Conservation (phyloP, 1,140 invertebrate species). For the Ridgeia piscesae region DNA sequence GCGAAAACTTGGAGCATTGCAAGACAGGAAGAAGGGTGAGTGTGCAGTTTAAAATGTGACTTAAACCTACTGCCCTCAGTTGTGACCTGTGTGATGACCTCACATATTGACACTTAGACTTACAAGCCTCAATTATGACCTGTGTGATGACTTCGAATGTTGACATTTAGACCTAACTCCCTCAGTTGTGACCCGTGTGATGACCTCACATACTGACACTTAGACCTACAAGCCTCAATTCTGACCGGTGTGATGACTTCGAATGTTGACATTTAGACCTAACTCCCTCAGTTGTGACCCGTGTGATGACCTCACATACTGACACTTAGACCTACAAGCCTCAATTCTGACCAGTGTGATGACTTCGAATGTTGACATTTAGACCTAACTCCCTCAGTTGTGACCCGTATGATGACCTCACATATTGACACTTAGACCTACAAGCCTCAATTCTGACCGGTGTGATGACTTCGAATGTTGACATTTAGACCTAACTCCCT, state of each 20-base stretch:
- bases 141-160: neutral
- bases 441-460: neutral
- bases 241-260: neutral
- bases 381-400: constrained; percentile 18
- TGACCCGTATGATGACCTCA: neutral
- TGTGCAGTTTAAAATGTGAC: neutral
- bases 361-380: neutral
- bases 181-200: neutral
- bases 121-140: neutral
- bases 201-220: neutral
- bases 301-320: neutral
- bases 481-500: neutral
- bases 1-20: no score
- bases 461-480: neutral
- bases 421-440: neutral
- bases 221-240: neutral
- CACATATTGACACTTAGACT: neutral
- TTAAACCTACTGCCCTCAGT: constrained; percentile 14
- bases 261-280: neutral
- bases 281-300: neutral
- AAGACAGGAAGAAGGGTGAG: no score
- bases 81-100: neutral
- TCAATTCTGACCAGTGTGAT: neutral
- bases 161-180: neutral
- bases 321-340: neutral